Conservation (phyloP, 1,140 invertebrate genomes). For the Aradophagus sp. region DNA sequence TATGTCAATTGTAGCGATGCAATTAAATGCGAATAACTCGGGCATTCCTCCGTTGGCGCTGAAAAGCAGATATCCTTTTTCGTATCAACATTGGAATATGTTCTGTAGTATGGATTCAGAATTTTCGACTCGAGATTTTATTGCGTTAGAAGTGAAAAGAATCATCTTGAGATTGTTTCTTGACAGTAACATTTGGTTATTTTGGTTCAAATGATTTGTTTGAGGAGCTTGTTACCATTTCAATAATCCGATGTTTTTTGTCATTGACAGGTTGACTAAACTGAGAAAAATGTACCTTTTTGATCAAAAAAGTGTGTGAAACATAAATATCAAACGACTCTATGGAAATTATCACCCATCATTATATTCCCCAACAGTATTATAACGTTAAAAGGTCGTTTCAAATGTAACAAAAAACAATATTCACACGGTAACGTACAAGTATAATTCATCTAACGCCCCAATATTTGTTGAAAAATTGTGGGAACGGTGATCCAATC, state of each 20-base stretch:
- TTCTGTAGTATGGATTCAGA: too few species aligned
- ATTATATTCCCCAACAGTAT: constrained; percentile 5
- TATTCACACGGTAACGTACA: constrained; percentile 28
- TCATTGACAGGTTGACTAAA: too few species aligned
- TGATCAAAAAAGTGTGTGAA: constrained; percentile 10
- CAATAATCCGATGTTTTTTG: too few species aligned
- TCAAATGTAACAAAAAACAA: constrained; percentile 29
- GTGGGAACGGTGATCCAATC: constrained; percentile 34
- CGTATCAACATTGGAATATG: too few species aligned
- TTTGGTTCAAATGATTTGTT: too few species aligned
- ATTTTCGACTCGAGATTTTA: too few species aligned
- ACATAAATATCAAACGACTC: background rate
- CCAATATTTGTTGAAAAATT: constrained; percentile 23
- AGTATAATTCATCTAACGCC: constrained; percentile 9
- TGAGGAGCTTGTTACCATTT: too few species aligned
- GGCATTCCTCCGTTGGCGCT: background rate
- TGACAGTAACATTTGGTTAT: too few species aligned
- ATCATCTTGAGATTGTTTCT: too few species aligned
- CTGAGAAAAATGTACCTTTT: background rate
- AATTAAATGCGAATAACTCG: constrained; percentile 16
- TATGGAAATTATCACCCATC: constrained; percentile 8
- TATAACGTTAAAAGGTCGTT: constrained; percentile 9
- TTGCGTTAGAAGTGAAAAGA: too few species aligned
- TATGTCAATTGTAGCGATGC: constrained; percentile 4
- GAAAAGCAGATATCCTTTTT: too few species aligned